Evolutionary conservation across 2,113 vertebrate genomes (phyloP).

Genomic region (Bubo blakistoni): DNA sequence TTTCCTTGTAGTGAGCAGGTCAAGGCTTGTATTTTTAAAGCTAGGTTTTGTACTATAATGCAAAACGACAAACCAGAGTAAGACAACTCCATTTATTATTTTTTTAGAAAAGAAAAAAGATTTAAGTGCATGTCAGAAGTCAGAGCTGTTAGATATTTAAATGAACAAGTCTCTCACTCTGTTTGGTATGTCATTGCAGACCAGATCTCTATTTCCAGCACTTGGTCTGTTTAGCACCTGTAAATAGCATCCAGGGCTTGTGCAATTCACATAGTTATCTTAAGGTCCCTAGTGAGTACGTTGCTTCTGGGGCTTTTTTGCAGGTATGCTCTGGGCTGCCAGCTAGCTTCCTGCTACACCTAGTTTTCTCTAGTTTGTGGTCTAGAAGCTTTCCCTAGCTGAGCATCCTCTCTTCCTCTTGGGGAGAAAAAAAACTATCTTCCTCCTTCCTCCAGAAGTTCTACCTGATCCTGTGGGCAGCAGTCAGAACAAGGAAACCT

Average conservation of each 20-base stretch:
- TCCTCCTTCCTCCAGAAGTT: conserved; percentile 55
- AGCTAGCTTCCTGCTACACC: neutral
- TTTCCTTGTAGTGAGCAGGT: neutral
- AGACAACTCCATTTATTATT: neutral
- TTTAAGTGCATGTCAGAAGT: neutral
- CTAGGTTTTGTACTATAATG: neutral
- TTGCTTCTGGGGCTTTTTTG: neutral
- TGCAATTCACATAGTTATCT: neutral
- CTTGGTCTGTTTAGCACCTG: neutral
- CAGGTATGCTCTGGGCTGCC: neutral
- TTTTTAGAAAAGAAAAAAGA: neutral
- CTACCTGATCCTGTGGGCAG: conserved; percentile 32
- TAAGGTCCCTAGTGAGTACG: neutral
- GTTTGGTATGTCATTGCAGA: neutral
- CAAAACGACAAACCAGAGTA: neutral
- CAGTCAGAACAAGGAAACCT: conserved; percentile 47
- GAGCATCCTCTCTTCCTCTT: neutral
- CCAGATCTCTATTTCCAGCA: neutral
- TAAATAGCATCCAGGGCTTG: neutral
- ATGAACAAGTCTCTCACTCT: neutral
- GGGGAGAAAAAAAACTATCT: conserved; percentile 10
- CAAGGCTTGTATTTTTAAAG: neutral
- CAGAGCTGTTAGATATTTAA: neutral
- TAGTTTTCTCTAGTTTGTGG: neutral
- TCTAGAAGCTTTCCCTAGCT: neutral